These are phyloP conservation scores for Nephrotoma appendiculata DNA, from an alignment of 2,888 invertebrate genomes.

Conservation along the genomic window DNA sequence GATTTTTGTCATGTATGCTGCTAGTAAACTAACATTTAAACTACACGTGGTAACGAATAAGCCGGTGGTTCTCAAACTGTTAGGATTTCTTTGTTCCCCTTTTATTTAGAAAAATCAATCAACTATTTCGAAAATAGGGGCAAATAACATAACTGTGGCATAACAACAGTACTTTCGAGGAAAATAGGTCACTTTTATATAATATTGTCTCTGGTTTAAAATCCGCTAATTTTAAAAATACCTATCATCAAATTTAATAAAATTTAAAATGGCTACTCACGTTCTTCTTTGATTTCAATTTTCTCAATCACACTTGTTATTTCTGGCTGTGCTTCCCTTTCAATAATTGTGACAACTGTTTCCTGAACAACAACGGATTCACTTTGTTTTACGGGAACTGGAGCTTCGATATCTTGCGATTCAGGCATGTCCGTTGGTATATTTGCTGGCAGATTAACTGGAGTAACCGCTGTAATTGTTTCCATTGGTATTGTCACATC, in stretches of 20 bases:
- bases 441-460: not conserved
- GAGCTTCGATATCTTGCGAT: not conserved
- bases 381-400: not conserved
- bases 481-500: conserved; percentile 16
- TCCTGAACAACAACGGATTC: not conserved
- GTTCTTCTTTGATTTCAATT: not conserved
- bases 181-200: no score
- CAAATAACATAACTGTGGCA: no score
- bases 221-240: no score
- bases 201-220: not conserved
- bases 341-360: not conserved
- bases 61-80: not conserved
- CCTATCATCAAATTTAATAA: no score
- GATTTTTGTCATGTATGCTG: not conserved
- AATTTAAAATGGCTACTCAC: not conserved
- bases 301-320: not conserved
- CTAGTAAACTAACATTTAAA: not conserved
- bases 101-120: no score
- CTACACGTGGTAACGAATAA: not conserved
- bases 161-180: no score
- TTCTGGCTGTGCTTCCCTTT: not conserved
- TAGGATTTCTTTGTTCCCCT: not conserved
- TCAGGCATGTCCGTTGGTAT: not conserved
- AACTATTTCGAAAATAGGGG: no score
- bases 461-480: conserved; percentile 11